Conservation (phyloP, 2,113 vertebrate genomes). For the Mixornis gularis region DNA sequence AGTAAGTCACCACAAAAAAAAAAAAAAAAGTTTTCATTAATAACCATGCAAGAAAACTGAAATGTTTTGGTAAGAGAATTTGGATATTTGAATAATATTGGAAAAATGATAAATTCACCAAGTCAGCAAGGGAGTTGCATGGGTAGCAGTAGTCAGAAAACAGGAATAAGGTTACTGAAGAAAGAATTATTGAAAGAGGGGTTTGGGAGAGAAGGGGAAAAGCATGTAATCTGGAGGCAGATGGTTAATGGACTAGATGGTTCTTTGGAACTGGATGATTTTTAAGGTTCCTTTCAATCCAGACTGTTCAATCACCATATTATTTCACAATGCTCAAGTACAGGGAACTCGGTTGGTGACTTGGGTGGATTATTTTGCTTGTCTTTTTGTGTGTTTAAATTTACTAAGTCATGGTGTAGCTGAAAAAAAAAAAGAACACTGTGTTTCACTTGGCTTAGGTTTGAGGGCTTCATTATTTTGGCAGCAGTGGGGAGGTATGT, state of each 20-base stretch:
- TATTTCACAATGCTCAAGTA: neutral
- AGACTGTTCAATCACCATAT: neutral
- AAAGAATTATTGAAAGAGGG: neutral
- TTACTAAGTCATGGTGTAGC: neutral
- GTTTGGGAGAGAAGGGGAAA: neutral
- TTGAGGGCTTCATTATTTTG: neutral
- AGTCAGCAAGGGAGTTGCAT: neutral
- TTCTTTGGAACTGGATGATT: neutral
- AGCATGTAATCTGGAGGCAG: neutral
- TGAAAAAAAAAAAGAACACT: neutral
- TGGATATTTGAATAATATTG: neutral
- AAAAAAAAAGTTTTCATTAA: neutral
- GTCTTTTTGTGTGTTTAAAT: neutral
- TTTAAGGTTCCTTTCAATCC: neutral
- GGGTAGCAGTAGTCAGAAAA: neutral
- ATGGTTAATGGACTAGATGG: neutral
- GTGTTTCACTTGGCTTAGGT: neutral
- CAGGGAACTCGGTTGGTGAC: neutral
- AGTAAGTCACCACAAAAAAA: neutral
- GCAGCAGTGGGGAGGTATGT: rapidly evolving
- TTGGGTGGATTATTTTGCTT: neutral
- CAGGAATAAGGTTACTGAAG: neutral
- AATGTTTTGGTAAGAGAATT: neutral
- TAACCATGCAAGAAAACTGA: neutral
- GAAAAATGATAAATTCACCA: neutral